Conservation (phyloP, 2,113 vertebrate species). For the Psammodynastes pulverulentus region DNA sequence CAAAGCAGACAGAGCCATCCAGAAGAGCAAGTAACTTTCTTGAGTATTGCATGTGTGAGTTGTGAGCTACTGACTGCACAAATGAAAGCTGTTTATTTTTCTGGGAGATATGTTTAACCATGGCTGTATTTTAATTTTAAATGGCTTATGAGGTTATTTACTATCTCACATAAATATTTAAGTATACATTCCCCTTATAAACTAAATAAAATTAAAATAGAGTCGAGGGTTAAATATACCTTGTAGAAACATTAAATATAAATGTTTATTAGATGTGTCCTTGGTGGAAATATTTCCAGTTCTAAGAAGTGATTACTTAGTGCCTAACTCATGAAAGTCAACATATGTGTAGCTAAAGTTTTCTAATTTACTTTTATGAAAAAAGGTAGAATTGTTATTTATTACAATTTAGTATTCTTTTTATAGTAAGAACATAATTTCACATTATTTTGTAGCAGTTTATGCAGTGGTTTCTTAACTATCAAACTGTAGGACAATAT, state of each 20-base stretch:
- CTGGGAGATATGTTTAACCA: not conserved
- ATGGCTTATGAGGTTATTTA: no score
- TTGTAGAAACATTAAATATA: not conserved
- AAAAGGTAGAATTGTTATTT: conserved; percentile 11
- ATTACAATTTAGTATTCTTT: conserved; percentile 5
- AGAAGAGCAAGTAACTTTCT: not conserved
- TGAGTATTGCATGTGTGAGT: not conserved
- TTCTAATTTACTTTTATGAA: not conserved
- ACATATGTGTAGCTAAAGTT: not conserved
- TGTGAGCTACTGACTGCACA: not conserved
- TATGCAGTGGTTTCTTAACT: not conserved
- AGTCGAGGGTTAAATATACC: not conserved
- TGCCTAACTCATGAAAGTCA: not conserved
- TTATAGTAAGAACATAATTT: not conserved
- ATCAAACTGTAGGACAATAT: not conserved
- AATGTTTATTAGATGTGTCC: not conserved
- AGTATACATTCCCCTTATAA: not conserved
- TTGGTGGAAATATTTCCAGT: not conserved
- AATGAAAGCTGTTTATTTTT: not conserved
- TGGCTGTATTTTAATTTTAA: not conserved
- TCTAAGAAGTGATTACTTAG: conserved; percentile 4
- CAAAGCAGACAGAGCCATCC: no score
- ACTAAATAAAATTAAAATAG: not conserved
- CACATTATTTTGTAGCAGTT: not conserved
- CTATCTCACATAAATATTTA: not conserved